Base-by-base conservation (phyloP, 2,113 vertebrate genomes). In the Halcyon malimbica region DNA sequence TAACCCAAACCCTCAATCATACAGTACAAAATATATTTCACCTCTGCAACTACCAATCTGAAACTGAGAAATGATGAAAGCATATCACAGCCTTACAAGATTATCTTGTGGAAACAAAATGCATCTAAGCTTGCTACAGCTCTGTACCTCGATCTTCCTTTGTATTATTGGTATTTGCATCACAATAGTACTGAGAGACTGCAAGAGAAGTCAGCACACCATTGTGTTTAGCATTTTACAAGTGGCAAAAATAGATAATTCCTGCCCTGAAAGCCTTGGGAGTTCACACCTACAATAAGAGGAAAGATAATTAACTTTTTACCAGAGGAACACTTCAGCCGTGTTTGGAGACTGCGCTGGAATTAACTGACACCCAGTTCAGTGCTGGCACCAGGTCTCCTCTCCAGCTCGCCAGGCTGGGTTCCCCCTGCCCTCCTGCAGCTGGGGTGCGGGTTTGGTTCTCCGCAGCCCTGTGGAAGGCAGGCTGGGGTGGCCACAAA, bases 161-260 rank as follows among this genome's bases (percentile, higher is more conserved):
- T 44, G 39, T 26, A 10, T 79, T 81, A 14, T 13, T 44, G 46
- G 14, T 16, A 83, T 96, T 90, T 92, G 67, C 94, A 96, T 88
- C 63, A 96, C 93, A 94, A 88, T 59, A 33, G 75, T 7, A 4
- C 60, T 0, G 54, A 70, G 56, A 69, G 63, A 21, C 56, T 11
- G 44, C 29, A 41, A 33, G 33, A 42, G 59, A 39, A 93, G 29
- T 39, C 42, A 25, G 71, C 57, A 4, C 2, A 5, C 6, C 28
- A 6, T 62, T 39, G 79, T 48, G 82, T 64, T 81, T n/a, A 39
- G 91, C 48, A 7, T 50, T 28, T 51, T 42, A n/a, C 44, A 64
- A 25, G 50, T 28, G 64, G 60, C 71, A 78, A 28, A 51, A 69
- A 37, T 7, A 89, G 35, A 8, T n/a, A 54, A 90, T 53, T 51